Conservation (phyloP, 2,113 vertebrate species). For the Etheostoma cragini region DNA sequence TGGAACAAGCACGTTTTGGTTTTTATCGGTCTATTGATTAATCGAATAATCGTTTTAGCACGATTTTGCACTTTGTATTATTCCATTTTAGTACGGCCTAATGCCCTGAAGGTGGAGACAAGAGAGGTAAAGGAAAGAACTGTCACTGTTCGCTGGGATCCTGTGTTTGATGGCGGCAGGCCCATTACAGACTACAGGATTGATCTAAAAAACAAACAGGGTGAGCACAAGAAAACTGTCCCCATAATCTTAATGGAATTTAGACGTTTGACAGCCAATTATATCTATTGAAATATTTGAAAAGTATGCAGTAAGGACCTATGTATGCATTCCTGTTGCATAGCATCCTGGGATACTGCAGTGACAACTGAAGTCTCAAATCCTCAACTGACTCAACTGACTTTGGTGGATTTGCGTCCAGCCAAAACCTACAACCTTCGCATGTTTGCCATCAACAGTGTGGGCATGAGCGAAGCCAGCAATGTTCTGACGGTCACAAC, state of each 20-base stretch:
- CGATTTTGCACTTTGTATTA: not conserved
- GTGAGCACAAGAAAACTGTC: conserved; percentile 37
- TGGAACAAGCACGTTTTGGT: not conserved
- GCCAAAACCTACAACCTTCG: conserved; percentile 70
- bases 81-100: conserved; percentile 51
- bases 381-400: conserved; percentile 62
- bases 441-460: conserved; percentile 65
- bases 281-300: not conserved
- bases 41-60: not conserved
- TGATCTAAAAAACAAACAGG: conserved; percentile 64
- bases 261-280: not conserved
- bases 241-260: not conserved
- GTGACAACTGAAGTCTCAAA: conserved; percentile 30
- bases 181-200: conserved; percentile 64
- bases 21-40: not conserved
- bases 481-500: conserved; percentile 71
- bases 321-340: not conserved
- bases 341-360: conserved; percentile 68
- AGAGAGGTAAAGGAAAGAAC: conserved; percentile 66
- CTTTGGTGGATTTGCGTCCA: conserved; percentile 69
- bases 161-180: conserved; percentile 64
- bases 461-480: conserved; percentile 70
- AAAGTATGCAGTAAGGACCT: not conserved
- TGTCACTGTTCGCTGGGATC: conserved; percentile 66
- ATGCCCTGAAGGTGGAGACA: conserved; percentile 54